A percentile compares a stretch with the other conserved stretches of the same genome.
Conservation (phyloP, 2,113 vertebrate genomes). For the Lanius ludovicianus region DNA sequence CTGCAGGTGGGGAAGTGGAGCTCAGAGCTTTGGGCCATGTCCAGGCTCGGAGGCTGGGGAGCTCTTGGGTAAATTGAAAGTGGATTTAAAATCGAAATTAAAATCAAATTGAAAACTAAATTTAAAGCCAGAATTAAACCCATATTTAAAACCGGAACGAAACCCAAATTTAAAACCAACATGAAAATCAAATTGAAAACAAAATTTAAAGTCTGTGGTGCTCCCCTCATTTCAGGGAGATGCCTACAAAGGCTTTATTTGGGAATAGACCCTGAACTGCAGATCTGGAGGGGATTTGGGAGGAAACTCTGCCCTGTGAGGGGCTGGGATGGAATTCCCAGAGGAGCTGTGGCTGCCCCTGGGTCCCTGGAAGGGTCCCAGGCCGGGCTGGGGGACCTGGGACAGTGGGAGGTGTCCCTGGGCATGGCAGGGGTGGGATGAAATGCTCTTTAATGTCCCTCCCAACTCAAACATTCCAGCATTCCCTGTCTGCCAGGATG, state of each 20-base stretch:
- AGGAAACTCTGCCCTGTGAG: neutral
- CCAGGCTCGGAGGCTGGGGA: accelerated
- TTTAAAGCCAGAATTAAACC: accelerated
- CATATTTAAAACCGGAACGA: neutral
- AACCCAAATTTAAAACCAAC: neutral
- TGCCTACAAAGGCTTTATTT: neutral
- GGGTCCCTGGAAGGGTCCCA: neutral
- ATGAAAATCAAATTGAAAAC: neutral
- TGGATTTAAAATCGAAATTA: neutral
- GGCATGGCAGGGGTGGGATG: neutral
- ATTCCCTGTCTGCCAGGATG: neutral
- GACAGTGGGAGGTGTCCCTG: neutral
- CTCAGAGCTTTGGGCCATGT: neutral
- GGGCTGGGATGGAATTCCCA: neutral
- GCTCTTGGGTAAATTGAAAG: neutral
- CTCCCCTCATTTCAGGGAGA: neutral
- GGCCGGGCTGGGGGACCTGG: neutral
- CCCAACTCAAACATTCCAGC: neutral
- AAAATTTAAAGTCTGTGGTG: too few species aligned
- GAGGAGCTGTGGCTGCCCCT: neutral
- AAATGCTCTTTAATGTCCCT: neutral
- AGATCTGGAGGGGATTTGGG: neutral
- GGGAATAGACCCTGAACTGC: neutral
- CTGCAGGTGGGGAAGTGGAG: accelerated
- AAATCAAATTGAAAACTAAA: too few species aligned